Conservation (phyloP, 1,140 invertebrate genomes). For the Agrypnia vestita region DNA sequence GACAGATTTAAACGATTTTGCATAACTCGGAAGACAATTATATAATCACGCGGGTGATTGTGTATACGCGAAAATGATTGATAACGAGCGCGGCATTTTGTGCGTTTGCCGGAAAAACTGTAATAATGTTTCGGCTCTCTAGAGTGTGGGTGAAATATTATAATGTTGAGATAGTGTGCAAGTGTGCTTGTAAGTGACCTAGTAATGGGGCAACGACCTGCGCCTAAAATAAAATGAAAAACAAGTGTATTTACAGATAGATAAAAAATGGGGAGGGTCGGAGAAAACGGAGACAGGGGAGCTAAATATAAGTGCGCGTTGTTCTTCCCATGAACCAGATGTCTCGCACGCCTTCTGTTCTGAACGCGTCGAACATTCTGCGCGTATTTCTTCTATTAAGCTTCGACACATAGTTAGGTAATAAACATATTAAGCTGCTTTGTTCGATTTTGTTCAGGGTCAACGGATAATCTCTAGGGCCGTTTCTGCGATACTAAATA, state of each 20-base stretch:
- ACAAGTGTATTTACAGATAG: slow-evolving; percentile 50
- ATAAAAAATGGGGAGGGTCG: slow-evolving; percentile 32
- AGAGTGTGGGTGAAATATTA: slow-evolving; percentile 40
- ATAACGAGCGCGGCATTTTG: neutral
- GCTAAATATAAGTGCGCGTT: neutral
- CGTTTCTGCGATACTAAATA: too few species aligned
- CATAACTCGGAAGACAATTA: too few species aligned
- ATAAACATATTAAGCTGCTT: too few species aligned
- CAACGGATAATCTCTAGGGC: too few species aligned
- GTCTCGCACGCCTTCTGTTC: too few species aligned
- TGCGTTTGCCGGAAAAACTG: slow-evolving; percentile 13
- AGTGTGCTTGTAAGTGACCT: slow-evolving; percentile 45
- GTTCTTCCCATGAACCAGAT: too few species aligned
- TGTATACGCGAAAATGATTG: neutral
- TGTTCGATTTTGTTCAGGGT: too few species aligned
- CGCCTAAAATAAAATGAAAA: slow-evolving; percentile 58
- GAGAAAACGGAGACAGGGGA: slow-evolving; percentile 6
- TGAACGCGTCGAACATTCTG: neutral
- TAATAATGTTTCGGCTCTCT: slow-evolving; percentile 21
- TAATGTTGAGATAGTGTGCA: slow-evolving; percentile 40
- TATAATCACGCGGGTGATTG: neutral
- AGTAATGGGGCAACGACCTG: slow-evolving; percentile 53
- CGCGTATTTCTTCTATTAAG: neutral
- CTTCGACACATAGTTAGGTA: neutral
- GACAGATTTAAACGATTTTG: too few species aligned